Evolutionary conservation across 2,888 invertebrate species (phyloP).

Genomic region (Uropetala carovei): DNA sequence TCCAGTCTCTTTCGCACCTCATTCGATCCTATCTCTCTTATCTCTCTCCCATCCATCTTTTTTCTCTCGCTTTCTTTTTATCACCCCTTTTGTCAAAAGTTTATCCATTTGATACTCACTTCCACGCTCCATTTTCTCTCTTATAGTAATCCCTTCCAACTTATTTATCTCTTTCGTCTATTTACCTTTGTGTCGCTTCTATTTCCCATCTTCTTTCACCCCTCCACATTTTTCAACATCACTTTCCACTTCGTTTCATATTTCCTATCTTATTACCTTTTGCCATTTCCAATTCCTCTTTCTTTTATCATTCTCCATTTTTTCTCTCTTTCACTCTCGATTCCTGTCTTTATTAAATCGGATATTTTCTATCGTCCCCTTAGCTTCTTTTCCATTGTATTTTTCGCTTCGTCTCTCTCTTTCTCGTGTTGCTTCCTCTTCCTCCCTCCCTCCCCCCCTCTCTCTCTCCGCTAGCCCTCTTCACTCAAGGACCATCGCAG

Average conservation of each 20-base stretch:
- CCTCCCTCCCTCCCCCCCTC: neutral
- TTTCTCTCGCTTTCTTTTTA: neutral
- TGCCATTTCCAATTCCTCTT: neutral
- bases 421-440: neutral
- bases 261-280: neutral
- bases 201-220: neutral
- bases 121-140: no score
- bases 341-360: neutral
- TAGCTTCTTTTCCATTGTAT: no score
- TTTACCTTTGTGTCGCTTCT: neutral
- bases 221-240: neutral
- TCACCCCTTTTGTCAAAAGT: neutral
- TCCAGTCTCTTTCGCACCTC: neutral
- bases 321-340: slow-evolving; percentile 2
- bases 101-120: no score
- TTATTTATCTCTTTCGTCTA: neutral
- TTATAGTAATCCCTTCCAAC: no score
- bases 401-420: neutral
- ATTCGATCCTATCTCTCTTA: neutral
- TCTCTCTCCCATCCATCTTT: neutral
- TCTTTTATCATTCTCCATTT: neutral
- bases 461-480: neutral
- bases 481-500: slow-evolving; percentile 56
- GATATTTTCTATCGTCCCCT: neutral
- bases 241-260: neutral